These are phyloP conservation scores for Phaonia tiefii DNA, from an alignment of 2,888 invertebrate species.

Conservation along the genomic window DNA sequence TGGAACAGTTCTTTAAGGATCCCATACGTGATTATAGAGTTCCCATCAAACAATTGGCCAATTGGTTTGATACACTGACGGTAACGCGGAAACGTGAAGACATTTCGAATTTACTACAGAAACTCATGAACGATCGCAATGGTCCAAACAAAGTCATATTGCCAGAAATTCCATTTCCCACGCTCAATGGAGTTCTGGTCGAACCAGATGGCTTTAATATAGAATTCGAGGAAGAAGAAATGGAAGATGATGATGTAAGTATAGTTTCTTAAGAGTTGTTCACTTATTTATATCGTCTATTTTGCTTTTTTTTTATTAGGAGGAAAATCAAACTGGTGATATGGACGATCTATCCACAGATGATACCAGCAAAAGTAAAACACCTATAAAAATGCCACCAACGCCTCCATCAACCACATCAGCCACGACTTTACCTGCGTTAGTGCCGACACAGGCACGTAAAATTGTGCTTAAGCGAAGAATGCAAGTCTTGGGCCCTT, in stretches of 20 bases:
- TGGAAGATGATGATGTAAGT: slow-evolving; percentile 81
- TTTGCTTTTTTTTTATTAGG: slow-evolving; percentile 72
- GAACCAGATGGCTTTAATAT: slow-evolving; percentile 82
- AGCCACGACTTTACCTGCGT: slow-evolving; percentile 63
- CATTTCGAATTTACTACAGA: slow-evolving; percentile 88
- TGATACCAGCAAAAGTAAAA: slow-evolving; percentile 69
- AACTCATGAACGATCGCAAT: slow-evolving; percentile 87
- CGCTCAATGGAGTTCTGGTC: slow-evolving; percentile 86
- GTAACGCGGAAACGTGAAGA: slow-evolving; percentile 93
- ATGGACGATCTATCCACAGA: slow-evolving; percentile 73
- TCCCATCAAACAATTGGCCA: slow-evolving; percentile 90
- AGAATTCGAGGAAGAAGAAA: slow-evolving; percentile 82
- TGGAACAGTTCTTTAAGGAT: slow-evolving; percentile 95
- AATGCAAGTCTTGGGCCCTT: slow-evolving; percentile 70
- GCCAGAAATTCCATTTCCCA: slow-evolving; percentile 89
- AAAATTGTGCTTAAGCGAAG: slow-evolving; percentile 77
- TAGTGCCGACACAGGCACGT: slow-evolving; percentile 72
- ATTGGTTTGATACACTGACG: slow-evolving; percentile 93
- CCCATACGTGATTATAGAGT: slow-evolving; percentile 90
- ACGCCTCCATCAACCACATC: slow-evolving; percentile 57
- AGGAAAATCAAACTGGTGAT: slow-evolving; percentile 70
- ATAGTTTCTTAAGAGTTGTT: not conserved
- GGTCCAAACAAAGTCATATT: slow-evolving; percentile 82
- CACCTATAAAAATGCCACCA: slow-evolving; percentile 67
- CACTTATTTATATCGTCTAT: too few species aligned